Percentiles rank a stretch among this genome's conserved stretches.
Evolutionary conservation across 2,888 invertebrate genomes (phyloP).

Genomic region (Meganola albula): DNA sequence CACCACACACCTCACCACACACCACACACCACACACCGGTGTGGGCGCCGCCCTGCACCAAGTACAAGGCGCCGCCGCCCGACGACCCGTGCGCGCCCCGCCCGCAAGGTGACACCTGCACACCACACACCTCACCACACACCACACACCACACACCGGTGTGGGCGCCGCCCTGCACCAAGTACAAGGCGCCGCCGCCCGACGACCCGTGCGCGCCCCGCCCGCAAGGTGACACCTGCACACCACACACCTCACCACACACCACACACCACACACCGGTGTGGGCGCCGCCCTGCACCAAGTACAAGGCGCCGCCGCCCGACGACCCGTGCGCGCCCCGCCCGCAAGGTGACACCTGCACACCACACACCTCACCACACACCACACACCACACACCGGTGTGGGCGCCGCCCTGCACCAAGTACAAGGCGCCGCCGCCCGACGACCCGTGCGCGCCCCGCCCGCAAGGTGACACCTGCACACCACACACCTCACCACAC

Average conservation of each 20-base stretch:
- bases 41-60: conserved; percentile 49
- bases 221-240: neutral
- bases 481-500: neutral
- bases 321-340: conserved; percentile 64
- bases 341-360: neutral
- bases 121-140: neutral
- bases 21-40: neutral
- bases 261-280: conserved; percentile 39
- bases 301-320: conserved; percentile 92
- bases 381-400: neutral
- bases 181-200: conserved; percentile 66
- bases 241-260: neutral
- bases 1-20: neutral
- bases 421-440: conserved; percentile 34
- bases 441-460: neutral
- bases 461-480: neutral
- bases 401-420: conserved; percentile 83
- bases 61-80: conserved; percentile 1
- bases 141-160: conserved; percentile 13
- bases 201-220: neutral
- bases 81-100: neutral
- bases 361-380: neutral
- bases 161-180: conserved; percentile 5
- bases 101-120: neutral
- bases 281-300: conserved; percentile 93